Base-by-base conservation (phyloP, 53 echinoderm and acorn worm genomes). In the Arbacia lixula region DNA sequence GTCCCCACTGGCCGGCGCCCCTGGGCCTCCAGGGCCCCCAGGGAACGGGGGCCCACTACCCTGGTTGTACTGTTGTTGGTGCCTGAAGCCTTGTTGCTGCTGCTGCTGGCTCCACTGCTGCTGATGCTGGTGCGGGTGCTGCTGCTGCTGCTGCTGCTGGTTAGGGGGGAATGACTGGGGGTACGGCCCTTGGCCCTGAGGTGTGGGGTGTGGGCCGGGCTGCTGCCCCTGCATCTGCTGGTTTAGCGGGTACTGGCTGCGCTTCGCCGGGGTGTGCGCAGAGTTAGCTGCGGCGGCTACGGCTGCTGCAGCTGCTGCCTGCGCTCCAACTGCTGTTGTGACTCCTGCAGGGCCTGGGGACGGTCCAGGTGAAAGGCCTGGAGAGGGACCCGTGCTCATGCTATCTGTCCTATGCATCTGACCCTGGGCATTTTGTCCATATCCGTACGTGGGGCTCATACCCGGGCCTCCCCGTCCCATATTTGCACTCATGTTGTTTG, bases 231-330 rank as follows among this genome's bases (percentile, higher is more conserved):
- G 78, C 78, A 77, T 77, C 82, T 43, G 88, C 82, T 60, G 92
- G 60, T 86, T 92, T 77, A 80, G 71, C 63, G 36, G 92, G 69
- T 65, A 81, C 82, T 81, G 82, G 64, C 46, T 64, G 28, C 82
- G 61, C 52, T 43, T 29, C 38, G 56, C 58, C 21, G 17, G 55
- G 32, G 28, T 43, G n/a, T 81, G 82, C 3, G 93, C 93, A 12
- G 89, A 91, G 53, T 89, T 94, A 5, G 94, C 74, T 35, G 94
- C 94, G 42, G 94, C 94, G 42, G 90, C 88, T 24, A 94, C 91
- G 34, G 94, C 94, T 51, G 94, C 94, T 16, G 88, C 91, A 28
- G 91, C 94, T 35, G 94, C 94, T 36, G 91, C 94, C 55, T 91
- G 91, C 4, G 94, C 94, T 54, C 91, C 94, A 22, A 58, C 83